Base-by-base conservation (phyloP, 30 jellyfish, hydroid and myxozoan genomes). In the Rhopilema esculentum region DNA sequence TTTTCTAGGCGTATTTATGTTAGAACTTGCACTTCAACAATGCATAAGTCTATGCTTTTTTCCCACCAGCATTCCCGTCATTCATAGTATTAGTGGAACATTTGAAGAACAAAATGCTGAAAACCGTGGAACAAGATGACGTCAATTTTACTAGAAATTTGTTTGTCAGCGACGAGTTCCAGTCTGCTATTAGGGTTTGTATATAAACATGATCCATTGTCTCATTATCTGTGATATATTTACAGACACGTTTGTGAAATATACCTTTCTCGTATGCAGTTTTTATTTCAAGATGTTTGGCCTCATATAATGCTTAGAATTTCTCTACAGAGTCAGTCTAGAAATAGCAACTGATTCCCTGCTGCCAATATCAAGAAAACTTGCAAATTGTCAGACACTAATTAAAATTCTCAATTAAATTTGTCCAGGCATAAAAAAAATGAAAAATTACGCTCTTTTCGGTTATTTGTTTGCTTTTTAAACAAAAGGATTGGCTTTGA, bases 71-170 rank as follows among this genome's bases (percentile, higher is more conserved):
- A 17, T 75, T 89, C n/a, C 93, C 99, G 1, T 25, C 90, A 25
- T 95, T 95, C 83, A 89, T 95, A 49, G 98, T 98, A 23, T 23
- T 91, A 89, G 70, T 95, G 52, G 99, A 90, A 57, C 85, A 75
- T 48, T 29, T 95, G 97, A 91, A 87, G 67, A 75, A 72, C 80
- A 95, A 91, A 61, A 19, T 79, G 64, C 19, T 62, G 57, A 65
- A 68, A 27, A 89, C 88, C 0, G 78, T 53, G 4, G 98, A 95
- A 66, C 94, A 91, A 57, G 96, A 95, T n/a, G 94, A 95, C 78
- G 69, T 84, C 66, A 61, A 68, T 19, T 52, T 73, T 49, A 72
- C 91, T 22, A 83, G 92, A 27, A 77, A 79, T 67, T 72, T 95
- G 9, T 79, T 95, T 61, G 85, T 86, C 95, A 80, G 89, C 77